Evolutionary conservation across 2,888 invertebrate species (phyloP).

Genomic region (Elmis aenea): DNA sequence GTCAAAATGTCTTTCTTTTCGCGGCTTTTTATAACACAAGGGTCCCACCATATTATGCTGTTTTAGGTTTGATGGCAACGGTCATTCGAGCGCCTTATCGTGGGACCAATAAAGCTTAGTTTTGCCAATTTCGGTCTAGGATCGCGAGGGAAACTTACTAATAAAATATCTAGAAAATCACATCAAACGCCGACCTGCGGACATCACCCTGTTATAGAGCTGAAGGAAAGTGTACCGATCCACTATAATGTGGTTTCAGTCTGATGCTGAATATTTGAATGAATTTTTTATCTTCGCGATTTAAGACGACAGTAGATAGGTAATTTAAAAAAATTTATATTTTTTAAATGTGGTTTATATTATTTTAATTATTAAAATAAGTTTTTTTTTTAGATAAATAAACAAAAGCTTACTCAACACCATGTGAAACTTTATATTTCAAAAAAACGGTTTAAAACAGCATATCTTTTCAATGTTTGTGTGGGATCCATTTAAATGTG

Average conservation of each 20-base stretch:
- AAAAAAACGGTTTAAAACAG: no score
- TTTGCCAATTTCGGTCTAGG: conserved; percentile 22
- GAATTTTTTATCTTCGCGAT: conserved; percentile 1
- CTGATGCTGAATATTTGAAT: no score
- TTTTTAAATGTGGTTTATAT: neutral
- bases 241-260: conserved; percentile 11
- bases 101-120: conserved; percentile 26
- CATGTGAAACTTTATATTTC: no score
- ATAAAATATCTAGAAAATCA: conserved; percentile 32
- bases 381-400: no score
- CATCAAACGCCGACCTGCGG: conserved; percentile 29
- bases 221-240: conserved; percentile 26
- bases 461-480: no score
- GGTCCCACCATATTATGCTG: conserved; percentile 32
- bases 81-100: conserved; percentile 28
- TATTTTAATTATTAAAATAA: neutral
- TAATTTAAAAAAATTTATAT: neutral
- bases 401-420: no score
- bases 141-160: conserved; percentile 25
- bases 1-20: conserved; percentile 42
- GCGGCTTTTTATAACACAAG: conserved; percentile 39
- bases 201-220: conserved; percentile 26
- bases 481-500: no score
- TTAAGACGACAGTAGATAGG: neutral
- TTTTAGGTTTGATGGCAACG: conserved; percentile 26